A percentile compares a stretch with the other conserved stretches of the same genome.
phyloP scores from a whole-genome alignment of 2,797 vertebrate species.

The Sebastes hubbsi region DNA sequence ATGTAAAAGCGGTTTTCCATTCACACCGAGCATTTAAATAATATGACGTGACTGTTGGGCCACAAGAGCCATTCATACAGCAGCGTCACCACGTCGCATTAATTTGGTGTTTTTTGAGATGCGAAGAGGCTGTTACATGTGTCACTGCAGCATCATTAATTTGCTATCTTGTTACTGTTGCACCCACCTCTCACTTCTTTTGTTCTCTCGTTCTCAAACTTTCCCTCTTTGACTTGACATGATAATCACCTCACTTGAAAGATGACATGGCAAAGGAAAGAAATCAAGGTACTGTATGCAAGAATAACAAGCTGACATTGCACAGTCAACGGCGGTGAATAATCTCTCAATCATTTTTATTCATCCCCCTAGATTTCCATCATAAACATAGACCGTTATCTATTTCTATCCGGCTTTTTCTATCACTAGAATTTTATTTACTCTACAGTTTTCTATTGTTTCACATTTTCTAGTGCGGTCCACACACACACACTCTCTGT shows the following conservation, averaged over 20 bases:
- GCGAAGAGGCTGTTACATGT: slow-evolving; percentile 5
- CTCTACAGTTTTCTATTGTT: slow-evolving; percentile 3
- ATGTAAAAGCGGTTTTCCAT: not conserved
- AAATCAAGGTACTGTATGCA: slow-evolving; percentile 59
- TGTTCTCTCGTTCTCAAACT: slow-evolving; percentile 36
- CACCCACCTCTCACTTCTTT: slow-evolving; percentile 33
- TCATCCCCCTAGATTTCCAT: slow-evolving; percentile 48
- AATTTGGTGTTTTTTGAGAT: not conserved
- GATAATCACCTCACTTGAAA: slow-evolving; percentile 62
- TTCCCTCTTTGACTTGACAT: slow-evolving; percentile 47
- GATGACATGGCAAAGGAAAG: slow-evolving; percentile 35
- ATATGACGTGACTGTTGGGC: not conserved
- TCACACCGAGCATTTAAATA: not conserved
- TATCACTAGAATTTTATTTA: slow-evolving; percentile 3
- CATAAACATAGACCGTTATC: slow-evolving; percentile 28
- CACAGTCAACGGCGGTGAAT: slow-evolving; percentile 52
- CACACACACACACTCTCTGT: not conserved
- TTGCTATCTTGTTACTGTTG: slow-evolving; percentile 34
- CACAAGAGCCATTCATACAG: not conserved
- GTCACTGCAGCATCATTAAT: slow-evolving; percentile 44
- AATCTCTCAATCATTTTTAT: slow-evolving; percentile 56
- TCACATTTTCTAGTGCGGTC: not conserved
- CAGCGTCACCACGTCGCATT: not conserved
- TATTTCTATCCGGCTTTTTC: slow-evolving; percentile 25
- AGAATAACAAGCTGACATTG: slow-evolving; percentile 73